A percentile compares a stretch with the other conserved stretches of the same genome.
Conservation (phyloP, 2,888 invertebrate species). For the Hypomecis atomaria region DNA sequence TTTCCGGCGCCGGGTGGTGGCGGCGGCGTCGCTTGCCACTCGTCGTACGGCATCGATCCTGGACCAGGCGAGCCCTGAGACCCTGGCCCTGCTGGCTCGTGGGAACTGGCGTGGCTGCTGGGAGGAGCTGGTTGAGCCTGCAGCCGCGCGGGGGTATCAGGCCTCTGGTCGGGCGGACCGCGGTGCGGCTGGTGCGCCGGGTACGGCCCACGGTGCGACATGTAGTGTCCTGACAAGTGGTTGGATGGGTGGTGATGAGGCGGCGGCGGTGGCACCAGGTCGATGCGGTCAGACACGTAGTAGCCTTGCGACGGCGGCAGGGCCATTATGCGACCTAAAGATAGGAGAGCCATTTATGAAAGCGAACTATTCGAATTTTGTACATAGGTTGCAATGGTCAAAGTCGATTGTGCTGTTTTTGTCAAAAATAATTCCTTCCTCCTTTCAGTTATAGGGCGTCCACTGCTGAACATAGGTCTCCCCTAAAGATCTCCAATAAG, state of each 20-base stretch:
- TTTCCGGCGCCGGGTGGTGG: slow-evolving; percentile 66
- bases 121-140: slow-evolving; percentile 12
- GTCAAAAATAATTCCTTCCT: too few species aligned
- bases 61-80: slow-evolving; percentile 44
- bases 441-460: too few species aligned
- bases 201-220: slow-evolving; percentile 48
- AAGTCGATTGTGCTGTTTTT: too few species aligned
- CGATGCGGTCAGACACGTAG: slow-evolving; percentile 76
- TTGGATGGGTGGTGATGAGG: slow-evolving; percentile 37
- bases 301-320: slow-evolving; percentile 72
- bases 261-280: slow-evolving; percentile 57
- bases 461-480: too few species aligned
- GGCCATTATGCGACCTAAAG: slow-evolving; percentile 74
- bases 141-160: slow-evolving; percentile 32
- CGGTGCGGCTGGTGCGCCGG: slow-evolving; percentile 42
- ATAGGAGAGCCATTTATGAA: neutral
- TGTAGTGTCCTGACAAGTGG: slow-evolving; percentile 25
- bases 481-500: too few species aligned
- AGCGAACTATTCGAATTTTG: too few species aligned
- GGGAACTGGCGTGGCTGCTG: neutral
- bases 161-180: slow-evolving; percentile 27
- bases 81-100: slow-evolving; percentile 21
- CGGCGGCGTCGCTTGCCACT: slow-evolving; percentile 70
- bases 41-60: slow-evolving; percentile 57
- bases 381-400: too few species aligned